Percentiles rank a stretch among this genome's conserved stretches.
phyloP scores from a whole-genome alignment of 2,888 invertebrate genomes.

The Stenolophus ochropezus region DNA sequence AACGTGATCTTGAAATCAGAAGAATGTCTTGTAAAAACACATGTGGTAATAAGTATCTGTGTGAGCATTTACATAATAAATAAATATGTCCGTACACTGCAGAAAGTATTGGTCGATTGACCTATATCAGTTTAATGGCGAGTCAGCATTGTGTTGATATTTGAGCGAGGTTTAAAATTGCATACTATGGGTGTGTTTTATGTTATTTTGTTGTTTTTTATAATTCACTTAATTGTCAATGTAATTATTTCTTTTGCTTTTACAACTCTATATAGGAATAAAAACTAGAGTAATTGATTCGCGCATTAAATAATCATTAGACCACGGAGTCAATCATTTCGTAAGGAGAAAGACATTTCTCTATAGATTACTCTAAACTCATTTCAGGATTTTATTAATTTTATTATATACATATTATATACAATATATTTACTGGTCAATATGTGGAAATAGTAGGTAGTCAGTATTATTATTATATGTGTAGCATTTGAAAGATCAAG shows the following conservation, averaged over 20 bases:
- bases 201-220: not conserved
- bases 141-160: not conserved
- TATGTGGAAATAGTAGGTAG: too few species aligned
- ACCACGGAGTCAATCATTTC: not conserved
- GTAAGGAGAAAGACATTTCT: too few species aligned
- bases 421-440: too few species aligned
- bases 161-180: not conserved
- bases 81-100: not conserved
- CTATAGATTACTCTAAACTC: too few species aligned
- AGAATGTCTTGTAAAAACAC: slow-evolving; percentile 19
- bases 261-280: not conserved
- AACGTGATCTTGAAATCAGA: slow-evolving; percentile 36
- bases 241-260: not conserved
- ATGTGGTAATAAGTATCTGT: not conserved
- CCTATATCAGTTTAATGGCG: slow-evolving; percentile 4
- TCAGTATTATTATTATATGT: too few species aligned
- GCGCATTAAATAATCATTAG: not conserved
- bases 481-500: too few species aligned
- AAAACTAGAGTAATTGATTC: not conserved
- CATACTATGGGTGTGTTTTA: not conserved
- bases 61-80: slow-evolving; percentile 14
- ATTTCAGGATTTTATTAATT: too few species aligned
- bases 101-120: slow-evolving; percentile 11
- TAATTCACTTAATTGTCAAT: not conserved
- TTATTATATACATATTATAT: too few species aligned